Conservation (phyloP, 2,113 vertebrate species). For the Anarrhichthys ocellatus region DNA sequence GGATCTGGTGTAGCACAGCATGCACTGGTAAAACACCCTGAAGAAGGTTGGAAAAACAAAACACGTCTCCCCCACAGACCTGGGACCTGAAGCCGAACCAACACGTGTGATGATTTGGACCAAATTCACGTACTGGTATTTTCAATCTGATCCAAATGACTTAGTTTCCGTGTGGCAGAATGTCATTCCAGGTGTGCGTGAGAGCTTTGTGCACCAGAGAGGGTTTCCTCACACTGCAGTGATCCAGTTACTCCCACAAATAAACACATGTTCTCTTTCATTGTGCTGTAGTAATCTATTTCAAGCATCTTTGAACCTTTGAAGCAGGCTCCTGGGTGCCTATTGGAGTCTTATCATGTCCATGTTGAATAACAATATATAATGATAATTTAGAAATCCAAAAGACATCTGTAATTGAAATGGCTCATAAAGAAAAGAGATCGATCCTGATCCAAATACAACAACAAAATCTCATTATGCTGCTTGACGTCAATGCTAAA, state of each 20-base stretch:
- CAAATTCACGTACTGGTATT: neutral
- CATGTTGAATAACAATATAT: neutral
- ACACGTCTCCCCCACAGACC: constrained; percentile 29
- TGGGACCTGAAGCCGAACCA: neutral
- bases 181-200: constrained; percentile 8
- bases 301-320: neutral
- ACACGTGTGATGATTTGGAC: neutral
- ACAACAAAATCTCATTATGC: constrained; percentile 1
- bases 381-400: neutral
- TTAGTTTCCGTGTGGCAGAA: neutral
- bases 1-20: constrained; percentile 28
- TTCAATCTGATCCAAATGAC: neutral
- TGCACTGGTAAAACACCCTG: constrained; percentile 34
- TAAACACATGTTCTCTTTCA: neutral
- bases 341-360: neutral
- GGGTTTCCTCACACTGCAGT: constrained; percentile 48
- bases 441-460: neutral
- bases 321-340: neutral
- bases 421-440: neutral
- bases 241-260: constrained; percentile 49
- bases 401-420: neutral
- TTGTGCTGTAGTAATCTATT: neutral
- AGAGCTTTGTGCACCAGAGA: constrained; percentile 21
- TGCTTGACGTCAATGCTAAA: constrained; percentile 34
- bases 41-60: constrained; percentile 41